Evolutionary conservation across 2,797 vertebrate genomes (phyloP).

Genomic region (Leptatherina wallacei): DNA sequence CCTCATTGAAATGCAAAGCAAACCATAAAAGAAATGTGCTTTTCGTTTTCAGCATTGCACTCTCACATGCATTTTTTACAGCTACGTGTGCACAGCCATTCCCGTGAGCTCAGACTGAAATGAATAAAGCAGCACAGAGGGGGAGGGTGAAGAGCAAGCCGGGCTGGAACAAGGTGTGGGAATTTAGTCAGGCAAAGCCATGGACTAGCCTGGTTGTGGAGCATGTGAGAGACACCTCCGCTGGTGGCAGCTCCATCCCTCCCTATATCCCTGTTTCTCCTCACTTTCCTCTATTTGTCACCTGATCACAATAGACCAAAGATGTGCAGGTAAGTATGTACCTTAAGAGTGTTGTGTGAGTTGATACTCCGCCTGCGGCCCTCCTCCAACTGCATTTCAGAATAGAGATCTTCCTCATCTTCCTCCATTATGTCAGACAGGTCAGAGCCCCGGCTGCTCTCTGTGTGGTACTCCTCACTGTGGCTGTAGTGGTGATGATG

Average conservation of each 20-base stretch:
- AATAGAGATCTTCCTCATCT: conserved; percentile 97
- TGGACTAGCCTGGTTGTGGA: conserved; percentile 45
- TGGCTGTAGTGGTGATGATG: conserved; percentile 89
- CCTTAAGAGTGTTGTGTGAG: conserved; percentile 95
- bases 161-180: conserved; percentile 34
- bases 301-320: conserved; percentile 8
- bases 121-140: conserved; percentile 55
- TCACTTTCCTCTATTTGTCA: conserved; percentile 7
- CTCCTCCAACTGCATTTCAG: conserved; percentile 97
- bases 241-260: conserved; percentile 24
- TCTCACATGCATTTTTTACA: conserved; percentile 55
- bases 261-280: background rate
- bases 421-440: conserved; percentile 99
- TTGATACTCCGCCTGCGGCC: conserved; percentile 91
- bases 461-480: conserved; percentile 94
- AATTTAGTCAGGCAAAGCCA: conserved; percentile 68
- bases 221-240: conserved; percentile 37
- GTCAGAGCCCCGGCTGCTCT: conserved; percentile 97
- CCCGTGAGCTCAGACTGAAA: conserved; percentile 60
- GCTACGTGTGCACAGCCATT: conserved; percentile 55
- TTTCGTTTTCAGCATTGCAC: conserved; percentile 31
- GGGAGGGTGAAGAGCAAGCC: conserved; percentile 41
- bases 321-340: conserved; percentile 67
- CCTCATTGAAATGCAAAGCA: conserved; percentile 51
- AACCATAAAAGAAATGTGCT: conserved; percentile 13